Base-by-base conservation (phyloP, 2,797 vertebrate genomes). In the Paramormyrops hopkinsi region DNA sequence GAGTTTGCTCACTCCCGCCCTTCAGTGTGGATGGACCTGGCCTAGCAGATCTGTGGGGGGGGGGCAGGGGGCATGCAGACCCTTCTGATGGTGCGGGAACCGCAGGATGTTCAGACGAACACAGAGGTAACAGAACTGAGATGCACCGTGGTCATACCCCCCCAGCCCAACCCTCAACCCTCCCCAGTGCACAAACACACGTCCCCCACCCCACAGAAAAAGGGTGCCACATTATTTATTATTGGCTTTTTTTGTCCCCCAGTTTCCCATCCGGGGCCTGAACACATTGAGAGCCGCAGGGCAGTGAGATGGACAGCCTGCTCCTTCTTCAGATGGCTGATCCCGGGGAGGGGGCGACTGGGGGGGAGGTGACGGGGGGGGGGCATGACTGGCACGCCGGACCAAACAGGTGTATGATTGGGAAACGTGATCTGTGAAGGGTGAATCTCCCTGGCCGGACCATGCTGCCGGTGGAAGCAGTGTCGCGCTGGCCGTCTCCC, bases 281-380 rank as follows among this genome's bases (percentile, higher is more conserved):
- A 96, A 96, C 96, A 96, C 96, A 96, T 96, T 96, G 96, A 90
- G 93, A 93, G 96, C 96, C 95, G 92, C 94, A 94, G 95, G 96
- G 95, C 95, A 95, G 94, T 87, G 86, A 93, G 92, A 93, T 94
- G 95, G 95, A 95, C 96, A 96, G 96, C 95, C 95, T 96, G 95
- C 91, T 91, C 94, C 91, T 93, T 95, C 93, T 94, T 94, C 95
- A 96, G 95, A 96, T 96, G 95, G 94, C 93, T 95, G 95, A 96
- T 93, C 96, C 95, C 92, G 93, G 93, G 94, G 94, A 93, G 95
- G 95, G 84, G 93, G 94, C 9, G 46, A 44, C 82, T 22, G 46
- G 93, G 93, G 94, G 93, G 95, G 95, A 17, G 37, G n/a, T 2
- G 37, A 6, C 1, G 41, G 76, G 95, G 93, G 93, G 93, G 92